phyloP scores from a whole-genome alignment of 1,140 invertebrate species.

The Palaemon carinicauda region DNA sequence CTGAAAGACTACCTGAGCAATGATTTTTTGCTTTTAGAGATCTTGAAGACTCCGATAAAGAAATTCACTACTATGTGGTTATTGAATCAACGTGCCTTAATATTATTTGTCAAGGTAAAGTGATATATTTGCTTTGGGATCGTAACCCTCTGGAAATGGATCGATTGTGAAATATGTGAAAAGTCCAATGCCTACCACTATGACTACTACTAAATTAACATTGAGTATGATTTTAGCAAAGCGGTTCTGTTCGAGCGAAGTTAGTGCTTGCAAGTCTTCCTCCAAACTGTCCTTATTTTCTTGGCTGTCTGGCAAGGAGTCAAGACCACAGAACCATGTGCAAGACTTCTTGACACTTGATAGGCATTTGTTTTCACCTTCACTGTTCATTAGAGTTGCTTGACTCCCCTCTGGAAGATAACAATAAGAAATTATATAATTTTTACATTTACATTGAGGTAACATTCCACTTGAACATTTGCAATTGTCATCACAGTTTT shows the following conservation, averaged over 20 bases:
- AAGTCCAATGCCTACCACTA: conserved; percentile 25
- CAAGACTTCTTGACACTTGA: background rate
- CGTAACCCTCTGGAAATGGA: conserved; percentile 34
- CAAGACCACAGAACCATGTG: background rate
- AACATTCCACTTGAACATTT: too few relatives aligned
- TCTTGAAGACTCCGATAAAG: background rate
- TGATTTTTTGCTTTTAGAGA: background rate
- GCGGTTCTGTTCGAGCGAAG: conserved; percentile 25
- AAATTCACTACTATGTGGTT: too few relatives aligned
- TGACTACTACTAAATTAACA: conserved; percentile 29
- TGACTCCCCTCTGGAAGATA: too few relatives aligned
- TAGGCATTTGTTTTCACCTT: background rate
- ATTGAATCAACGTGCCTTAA: too few relatives aligned
- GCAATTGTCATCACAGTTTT: too few relatives aligned
- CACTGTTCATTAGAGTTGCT: too few relatives aligned
- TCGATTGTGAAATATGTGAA: conserved; percentile 45
- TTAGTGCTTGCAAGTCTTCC: background rate
- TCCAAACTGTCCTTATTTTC: background rate
- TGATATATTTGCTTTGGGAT: background rate
- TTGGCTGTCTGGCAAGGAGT: background rate
- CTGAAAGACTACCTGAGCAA: background rate
- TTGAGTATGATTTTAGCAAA: conserved; percentile 31
- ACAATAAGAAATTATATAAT: too few relatives aligned
- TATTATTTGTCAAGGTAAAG: too few relatives aligned
- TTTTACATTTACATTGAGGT: too few relatives aligned